Percentiles rank a stretch among this genome's conserved stretches.
Evolutionary conservation across 2,888 invertebrate species (phyloP).

Genomic region (Mimachlamys varia): DNA sequence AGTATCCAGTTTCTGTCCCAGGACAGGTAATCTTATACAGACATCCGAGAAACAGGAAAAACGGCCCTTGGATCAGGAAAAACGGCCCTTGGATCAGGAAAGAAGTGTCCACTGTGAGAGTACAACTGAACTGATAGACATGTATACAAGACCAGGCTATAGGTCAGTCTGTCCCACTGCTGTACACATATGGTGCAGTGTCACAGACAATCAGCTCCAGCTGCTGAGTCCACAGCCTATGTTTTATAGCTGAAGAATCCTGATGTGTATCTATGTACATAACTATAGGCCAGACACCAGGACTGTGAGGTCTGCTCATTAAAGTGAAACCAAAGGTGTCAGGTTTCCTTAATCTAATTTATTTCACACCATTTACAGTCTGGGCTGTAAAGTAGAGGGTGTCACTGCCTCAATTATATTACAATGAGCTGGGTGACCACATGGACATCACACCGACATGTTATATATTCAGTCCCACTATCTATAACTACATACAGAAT

Average conservation of each 20-base stretch:
- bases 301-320: constrained; percentile 14
- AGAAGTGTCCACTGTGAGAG: background rate
- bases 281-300: background rate
- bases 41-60: background rate
- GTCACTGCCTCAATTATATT: background rate
- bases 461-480: background rate
- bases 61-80: background rate
- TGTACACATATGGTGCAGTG: background rate
- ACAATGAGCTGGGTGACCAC: background rate
- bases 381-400: background rate
- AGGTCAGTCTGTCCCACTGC: background rate
- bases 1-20: constrained; percentile 19
- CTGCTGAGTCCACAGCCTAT: background rate
- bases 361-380: constrained; percentile 31
- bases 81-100: background rate
- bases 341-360: background rate
- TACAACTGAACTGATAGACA: too few relatives aligned
- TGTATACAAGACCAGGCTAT: background rate
- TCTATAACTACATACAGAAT: background rate
- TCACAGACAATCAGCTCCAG: background rate
- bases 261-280: constrained; percentile 2
- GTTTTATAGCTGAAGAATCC: background rate
- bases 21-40: background rate
- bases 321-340: constrained; percentile 34
- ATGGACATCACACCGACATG: background rate